Evolutionary conservation across 2,113 vertebrate species (phyloP).

Genomic region (Ageneiosus marmoratus): DNA sequence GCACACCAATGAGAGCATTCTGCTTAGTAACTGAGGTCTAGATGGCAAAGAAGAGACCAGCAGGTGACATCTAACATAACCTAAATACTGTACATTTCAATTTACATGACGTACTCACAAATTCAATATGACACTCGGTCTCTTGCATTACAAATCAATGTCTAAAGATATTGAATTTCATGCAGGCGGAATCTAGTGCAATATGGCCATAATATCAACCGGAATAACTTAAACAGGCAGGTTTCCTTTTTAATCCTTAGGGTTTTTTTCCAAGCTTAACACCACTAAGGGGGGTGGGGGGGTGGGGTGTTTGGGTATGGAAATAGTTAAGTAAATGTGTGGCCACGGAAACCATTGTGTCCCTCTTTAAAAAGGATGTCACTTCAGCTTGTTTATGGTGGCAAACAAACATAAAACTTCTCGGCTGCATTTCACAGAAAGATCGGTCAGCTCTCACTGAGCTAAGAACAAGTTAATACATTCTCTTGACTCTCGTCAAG

Average conservation of each 20-base stretch:
- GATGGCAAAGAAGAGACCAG: slow-evolving; percentile 1
- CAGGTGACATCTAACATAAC: neutral
- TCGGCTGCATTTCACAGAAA: neutral
- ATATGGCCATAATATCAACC: neutral
- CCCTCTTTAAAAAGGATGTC: slow-evolving; percentile 25
- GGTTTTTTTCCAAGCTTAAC: slow-evolving; percentile 23
- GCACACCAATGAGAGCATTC: neutral
- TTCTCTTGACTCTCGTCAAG: slow-evolving; percentile 44
- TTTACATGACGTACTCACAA: neutral
- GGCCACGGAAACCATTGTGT: slow-evolving; percentile 34
- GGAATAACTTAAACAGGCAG: slow-evolving; percentile 2
- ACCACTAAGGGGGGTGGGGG: neutral
- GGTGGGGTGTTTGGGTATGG: no score
- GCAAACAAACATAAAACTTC: slow-evolving; percentile 23
- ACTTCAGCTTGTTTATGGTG: slow-evolving; percentile 30
- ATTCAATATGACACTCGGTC: slow-evolving; percentile 5
- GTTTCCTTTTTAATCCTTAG: neutral
- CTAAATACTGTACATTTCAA: slow-evolving; percentile 21
- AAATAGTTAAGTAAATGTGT: slow-evolving; percentile 37
- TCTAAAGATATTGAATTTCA: slow-evolving; percentile 10
- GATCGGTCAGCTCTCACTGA: slow-evolving; percentile 1
- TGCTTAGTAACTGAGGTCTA: slow-evolving; percentile 18
- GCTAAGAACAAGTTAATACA: slow-evolving; percentile 49
- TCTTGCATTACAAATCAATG: slow-evolving; percentile 28
- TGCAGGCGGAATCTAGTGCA: slow-evolving; percentile 1